Evolutionary conservation across 2,113 vertebrate genomes (phyloP).

Genomic region (Puffinus mauretanicus): DNA sequence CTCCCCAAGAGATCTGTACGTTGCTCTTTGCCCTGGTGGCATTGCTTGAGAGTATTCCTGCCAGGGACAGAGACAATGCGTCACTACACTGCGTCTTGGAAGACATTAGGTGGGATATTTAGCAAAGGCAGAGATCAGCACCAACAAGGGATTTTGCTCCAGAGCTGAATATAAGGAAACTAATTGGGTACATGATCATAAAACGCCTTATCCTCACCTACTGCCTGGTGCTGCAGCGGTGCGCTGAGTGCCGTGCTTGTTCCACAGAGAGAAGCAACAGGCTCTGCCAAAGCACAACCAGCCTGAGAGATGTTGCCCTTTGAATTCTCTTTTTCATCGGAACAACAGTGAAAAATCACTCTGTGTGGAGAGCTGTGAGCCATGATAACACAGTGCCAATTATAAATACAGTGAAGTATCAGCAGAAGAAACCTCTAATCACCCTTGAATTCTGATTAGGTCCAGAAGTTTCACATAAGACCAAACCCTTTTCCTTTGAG

Average conservation of each 20-base stretch:
- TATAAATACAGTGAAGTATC: not conserved
- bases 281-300: not conserved
- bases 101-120: not conserved
- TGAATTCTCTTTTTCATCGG: not conserved
- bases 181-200: not conserved
- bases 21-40: not conserved
- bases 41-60: not conserved
- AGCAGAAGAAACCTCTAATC: not conserved
- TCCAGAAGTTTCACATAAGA: not conserved
- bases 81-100: not conserved
- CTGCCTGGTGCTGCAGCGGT: not conserved
- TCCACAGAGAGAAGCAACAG: not conserved
- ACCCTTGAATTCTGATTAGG: not conserved
- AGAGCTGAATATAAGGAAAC: not conserved
- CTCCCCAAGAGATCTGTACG: not conserved
- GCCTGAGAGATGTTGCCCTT: not conserved
- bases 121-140: not conserved
- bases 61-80: not conserved
- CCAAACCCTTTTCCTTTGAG: not conserved
- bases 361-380: not conserved
- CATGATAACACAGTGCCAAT: not conserved
- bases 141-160: not conserved
- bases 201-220: not conserved
- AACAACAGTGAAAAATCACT: not conserved
- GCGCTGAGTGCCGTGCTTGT: not conserved